Percentiles rank a stretch among this genome's conserved stretches.
Evolutionary conservation across 2,113 vertebrate species (phyloP).

Genomic region (Saccopteryx bilineata): DNA sequence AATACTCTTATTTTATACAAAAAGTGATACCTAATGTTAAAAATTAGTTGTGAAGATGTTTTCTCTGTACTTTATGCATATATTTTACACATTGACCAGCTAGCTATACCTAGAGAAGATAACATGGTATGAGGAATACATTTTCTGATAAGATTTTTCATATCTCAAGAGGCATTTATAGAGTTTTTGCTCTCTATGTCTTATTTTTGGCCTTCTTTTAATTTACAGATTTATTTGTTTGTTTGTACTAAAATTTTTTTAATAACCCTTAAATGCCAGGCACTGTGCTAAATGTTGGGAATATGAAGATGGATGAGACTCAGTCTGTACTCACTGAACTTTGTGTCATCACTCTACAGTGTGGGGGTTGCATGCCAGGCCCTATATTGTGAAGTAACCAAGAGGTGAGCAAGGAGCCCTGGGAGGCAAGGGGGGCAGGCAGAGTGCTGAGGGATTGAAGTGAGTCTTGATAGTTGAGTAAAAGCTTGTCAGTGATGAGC

Average conservation of each 20-base stretch:
- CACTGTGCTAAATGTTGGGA: background rate
- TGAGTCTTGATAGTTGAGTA: background rate
- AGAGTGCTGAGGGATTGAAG: background rate
- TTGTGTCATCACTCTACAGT: background rate
- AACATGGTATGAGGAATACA: background rate
- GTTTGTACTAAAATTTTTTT: background rate
- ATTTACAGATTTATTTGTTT: background rate
- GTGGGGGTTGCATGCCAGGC: background rate
- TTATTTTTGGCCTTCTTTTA: slow-evolving; percentile 1
- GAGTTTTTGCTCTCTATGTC: background rate
- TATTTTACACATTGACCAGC: background rate
- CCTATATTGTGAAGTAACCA: background rate
- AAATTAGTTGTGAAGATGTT: slow-evolving; percentile 10
- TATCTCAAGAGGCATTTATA: background rate
- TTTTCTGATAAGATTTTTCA: slow-evolving; percentile 11
- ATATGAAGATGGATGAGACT: background rate
- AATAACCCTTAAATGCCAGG: background rate
- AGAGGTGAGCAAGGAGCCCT: background rate
- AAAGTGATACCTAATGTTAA: background rate
- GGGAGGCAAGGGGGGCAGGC: background rate
- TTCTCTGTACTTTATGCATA: background rate
- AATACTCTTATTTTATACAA: background rate
- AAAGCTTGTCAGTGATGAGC: background rate
- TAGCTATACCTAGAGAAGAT: background rate
- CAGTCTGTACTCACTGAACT: background rate